phyloP scores from a whole-genome alignment of 2,888 invertebrate species.

The Eupeodes luniger region DNA sequence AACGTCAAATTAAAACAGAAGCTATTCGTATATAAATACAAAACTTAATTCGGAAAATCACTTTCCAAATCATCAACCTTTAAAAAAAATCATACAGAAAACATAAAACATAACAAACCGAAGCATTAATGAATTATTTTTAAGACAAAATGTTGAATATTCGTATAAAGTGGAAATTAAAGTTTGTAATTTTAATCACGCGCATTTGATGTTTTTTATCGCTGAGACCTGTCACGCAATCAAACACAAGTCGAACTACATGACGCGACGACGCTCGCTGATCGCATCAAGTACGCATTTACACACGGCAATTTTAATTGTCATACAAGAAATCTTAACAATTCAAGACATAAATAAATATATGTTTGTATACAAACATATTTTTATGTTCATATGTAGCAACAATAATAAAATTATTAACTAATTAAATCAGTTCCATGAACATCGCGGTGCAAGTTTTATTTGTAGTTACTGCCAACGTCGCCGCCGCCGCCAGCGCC shows the following conservation, averaged over 20 bases:
- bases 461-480: neutral
- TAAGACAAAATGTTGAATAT: slow-evolving; percentile 31
- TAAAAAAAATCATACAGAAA: neutral
- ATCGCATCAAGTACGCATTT: slow-evolving; percentile 19
- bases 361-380: neutral
- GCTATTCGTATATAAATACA: neutral
- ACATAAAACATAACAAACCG: neutral
- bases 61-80: slow-evolving; percentile 24
- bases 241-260: neutral
- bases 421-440: slow-evolving; percentile 57
- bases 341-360: neutral
- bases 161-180: slow-evolving; percentile 26
- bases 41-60: neutral
- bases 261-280: neutral
- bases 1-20: neutral
- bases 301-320: slow-evolving; percentile 55
- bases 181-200: slow-evolving; percentile 63
- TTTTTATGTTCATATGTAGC: neutral
- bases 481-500: neutral
- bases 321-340: slow-evolving; percentile 47
- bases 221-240: slow-evolving; percentile 29
- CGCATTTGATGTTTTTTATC: slow-evolving; percentile 39
- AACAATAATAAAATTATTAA: slow-evolving; percentile 43
- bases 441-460: slow-evolving; percentile 15
- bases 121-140: slow-evolving; percentile 24